phyloP scores from a whole-genome alignment of 2,888 invertebrate species.

The Cancer borealis region DNA sequence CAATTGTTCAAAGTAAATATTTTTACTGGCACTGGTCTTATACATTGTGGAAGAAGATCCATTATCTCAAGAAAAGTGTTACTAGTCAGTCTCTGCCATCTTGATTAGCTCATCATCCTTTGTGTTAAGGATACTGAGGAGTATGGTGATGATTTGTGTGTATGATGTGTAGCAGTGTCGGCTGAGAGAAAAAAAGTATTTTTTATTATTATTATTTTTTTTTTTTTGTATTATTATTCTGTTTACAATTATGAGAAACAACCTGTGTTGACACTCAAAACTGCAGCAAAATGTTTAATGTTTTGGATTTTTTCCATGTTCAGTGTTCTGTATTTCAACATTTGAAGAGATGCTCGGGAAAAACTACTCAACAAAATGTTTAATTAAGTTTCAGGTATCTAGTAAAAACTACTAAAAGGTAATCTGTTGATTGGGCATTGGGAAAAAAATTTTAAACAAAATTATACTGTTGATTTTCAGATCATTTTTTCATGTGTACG shows the following conservation, averaged over 20 bases:
- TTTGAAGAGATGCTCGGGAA: neutral
- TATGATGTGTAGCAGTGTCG: neutral
- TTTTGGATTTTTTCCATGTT: neutral
- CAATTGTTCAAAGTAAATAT: neutral
- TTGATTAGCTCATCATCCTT: neutral
- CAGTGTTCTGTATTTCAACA: neutral
- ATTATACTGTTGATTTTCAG: neutral
- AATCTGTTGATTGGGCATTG: no score
- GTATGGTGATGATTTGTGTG: neutral
- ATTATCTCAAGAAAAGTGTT: neutral
- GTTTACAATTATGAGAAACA: no score
- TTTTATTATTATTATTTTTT: no score
- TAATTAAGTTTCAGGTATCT: no score
- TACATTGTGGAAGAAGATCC: neutral
- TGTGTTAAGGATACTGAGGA: neutral
- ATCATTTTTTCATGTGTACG: neutral
- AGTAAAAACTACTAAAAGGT: no score
- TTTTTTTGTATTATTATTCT: no score
- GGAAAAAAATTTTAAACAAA: no score
- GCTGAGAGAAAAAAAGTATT: conserved; percentile 2
- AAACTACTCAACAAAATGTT: neutral
- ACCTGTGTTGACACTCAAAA: neutral
- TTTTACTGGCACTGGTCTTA: neutral
- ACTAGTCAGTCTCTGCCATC: conserved; percentile 28
- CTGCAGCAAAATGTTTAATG: neutral